These are phyloP conservation scores for Lycopodina hypogea DNA, from an alignment of 37 sponge, comb jelly and placozoan genomes.

Conservation along the genomic window DNA sequence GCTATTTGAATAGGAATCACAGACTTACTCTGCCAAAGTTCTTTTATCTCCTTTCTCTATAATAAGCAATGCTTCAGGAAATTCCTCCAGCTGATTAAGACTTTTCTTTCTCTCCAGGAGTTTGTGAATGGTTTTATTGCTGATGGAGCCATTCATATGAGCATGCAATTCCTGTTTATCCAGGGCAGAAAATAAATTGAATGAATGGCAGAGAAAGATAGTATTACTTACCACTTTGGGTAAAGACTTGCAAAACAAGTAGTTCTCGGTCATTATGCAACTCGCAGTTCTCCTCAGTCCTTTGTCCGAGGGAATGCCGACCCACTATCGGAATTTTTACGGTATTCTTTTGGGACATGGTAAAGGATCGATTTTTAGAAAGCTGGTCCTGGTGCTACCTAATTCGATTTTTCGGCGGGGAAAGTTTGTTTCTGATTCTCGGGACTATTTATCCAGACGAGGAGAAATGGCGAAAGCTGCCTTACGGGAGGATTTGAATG, in stretches of 20 bases:
- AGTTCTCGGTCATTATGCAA: no score
- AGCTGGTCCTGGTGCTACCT: no score
- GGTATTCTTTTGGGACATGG: no score
- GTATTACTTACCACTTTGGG: slow-evolving; percentile 47
- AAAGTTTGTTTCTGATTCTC: no score
- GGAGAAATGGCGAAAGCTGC: background rate
- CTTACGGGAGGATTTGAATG: background rate
- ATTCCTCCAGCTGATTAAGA: background rate
- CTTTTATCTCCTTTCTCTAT: slow-evolving; percentile 60
- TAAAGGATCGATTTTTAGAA: no score
- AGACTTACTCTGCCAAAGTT: slow-evolving; percentile 59
- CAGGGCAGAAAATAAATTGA: background rate
- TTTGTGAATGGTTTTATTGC: slow-evolving; percentile 60
- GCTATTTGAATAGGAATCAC: background rate
- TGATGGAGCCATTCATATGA: slow-evolving; percentile 87
- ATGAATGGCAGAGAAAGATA: background rate
- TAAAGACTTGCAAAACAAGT: slow-evolving; percentile 26
- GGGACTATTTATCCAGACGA: no score
- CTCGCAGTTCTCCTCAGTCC: no score
- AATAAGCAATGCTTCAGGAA: slow-evolving; percentile 45
- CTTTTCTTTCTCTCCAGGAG: slow-evolving; percentile 40
- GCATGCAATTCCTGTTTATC: slow-evolving; percentile 73
- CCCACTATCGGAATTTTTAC: no score
- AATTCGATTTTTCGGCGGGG: no score
- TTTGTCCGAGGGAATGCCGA: no score